These are phyloP conservation scores for Sisyra nigra DNA, from an alignment of 2,888 invertebrate genomes.

Conservation along the genomic window DNA sequence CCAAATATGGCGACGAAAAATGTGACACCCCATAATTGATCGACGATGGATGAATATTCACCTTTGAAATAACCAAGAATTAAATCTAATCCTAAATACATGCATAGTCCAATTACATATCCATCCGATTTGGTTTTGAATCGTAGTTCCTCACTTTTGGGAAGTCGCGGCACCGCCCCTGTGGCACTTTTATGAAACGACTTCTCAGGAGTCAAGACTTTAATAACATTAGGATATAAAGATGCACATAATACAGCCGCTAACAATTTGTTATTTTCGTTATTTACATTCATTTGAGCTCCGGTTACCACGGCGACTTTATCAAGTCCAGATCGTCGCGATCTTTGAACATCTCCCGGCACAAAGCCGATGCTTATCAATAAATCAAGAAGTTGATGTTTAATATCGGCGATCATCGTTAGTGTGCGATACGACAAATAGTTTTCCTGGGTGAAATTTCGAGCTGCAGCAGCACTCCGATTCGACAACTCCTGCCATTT, in stretches of 20 bases:
- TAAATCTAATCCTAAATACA: slow-evolving; percentile 3
- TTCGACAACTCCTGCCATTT: slow-evolving; percentile 63
- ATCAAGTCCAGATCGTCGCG: slow-evolving; percentile 39
- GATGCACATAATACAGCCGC: slow-evolving; percentile 82
- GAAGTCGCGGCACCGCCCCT: slow-evolving; percentile 57
- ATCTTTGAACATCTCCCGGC: slow-evolving; percentile 42
- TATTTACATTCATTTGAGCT: slow-evolving; percentile 47
- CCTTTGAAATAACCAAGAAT: slow-evolving; percentile 17
- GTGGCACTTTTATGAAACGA: slow-evolving; percentile 54
- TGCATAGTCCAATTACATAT: slow-evolving; percentile 25
- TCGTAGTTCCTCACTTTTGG: slow-evolving; percentile 51
- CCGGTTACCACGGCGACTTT: slow-evolving; percentile 50
- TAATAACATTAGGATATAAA: slow-evolving; percentile 82
- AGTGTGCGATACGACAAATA: slow-evolving; percentile 69
- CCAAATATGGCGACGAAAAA: slow-evolving; percentile 59
- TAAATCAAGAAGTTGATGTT: slow-evolving; percentile 61
- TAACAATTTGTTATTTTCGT: slow-evolving; percentile 55
- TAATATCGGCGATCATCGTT: slow-evolving; percentile 72
- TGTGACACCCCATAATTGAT: slow-evolving; percentile 47
- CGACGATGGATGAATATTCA: slow-evolving; percentile 56
- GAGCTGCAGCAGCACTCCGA: slow-evolving; percentile 51
- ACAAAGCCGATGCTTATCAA: slow-evolving; percentile 66
- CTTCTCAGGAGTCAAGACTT: slow-evolving; percentile 65
- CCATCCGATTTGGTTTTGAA: slow-evolving; percentile 63
- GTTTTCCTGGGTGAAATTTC: slow-evolving; percentile 67